phyloP scores from a whole-genome alignment of 2,888 invertebrate genomes.

The Hydriomena furcata region DNA sequence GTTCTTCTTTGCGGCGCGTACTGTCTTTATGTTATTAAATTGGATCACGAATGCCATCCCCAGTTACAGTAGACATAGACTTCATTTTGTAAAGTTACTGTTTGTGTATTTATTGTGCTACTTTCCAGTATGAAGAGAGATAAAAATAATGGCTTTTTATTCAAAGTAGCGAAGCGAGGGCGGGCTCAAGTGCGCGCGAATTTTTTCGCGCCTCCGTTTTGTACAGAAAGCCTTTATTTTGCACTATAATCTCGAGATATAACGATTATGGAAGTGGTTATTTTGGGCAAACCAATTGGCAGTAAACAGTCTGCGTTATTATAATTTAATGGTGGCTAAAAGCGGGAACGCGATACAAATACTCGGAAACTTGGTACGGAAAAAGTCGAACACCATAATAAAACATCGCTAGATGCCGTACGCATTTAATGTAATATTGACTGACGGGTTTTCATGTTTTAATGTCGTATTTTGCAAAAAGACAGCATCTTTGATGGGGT shows the following conservation, averaged over 20 bases:
- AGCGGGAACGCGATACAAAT: not conserved
- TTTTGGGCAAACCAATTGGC: slow-evolving; percentile 8
- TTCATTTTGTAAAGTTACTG: slow-evolving; percentile 6
- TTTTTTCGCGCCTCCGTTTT: slow-evolving; percentile 53
- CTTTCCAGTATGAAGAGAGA: slow-evolving; percentile 24
- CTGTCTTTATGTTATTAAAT: too few species aligned
- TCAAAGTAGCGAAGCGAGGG: slow-evolving; percentile 33
- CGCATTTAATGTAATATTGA: too few species aligned
- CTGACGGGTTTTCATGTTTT: too few species aligned
- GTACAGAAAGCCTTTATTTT: slow-evolving; percentile 43
- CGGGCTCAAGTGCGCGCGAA: slow-evolving; percentile 39
- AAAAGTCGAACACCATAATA: too few species aligned
- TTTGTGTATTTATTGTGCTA: not conserved
- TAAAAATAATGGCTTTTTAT: slow-evolving; percentile 49
- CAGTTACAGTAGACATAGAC: too few species aligned
- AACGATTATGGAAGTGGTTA: slow-evolving; percentile 36
- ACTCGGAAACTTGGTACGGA: too few species aligned
- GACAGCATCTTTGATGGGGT: too few species aligned
- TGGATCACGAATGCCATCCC: too few species aligned
- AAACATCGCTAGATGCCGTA: too few species aligned
- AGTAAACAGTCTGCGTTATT: slow-evolving; percentile 5
- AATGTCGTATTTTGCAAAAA: too few species aligned
- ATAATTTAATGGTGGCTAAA: slow-evolving; percentile 4
- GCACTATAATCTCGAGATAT: slow-evolving; percentile 43
- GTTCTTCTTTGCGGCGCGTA: too few species aligned